Percentiles rank a stretch among this genome's conserved stretches.
These are phyloP conservation scores for Psettodes erumei DNA, from an alignment of 2,113 vertebrate genomes.

Conservation along the genomic window DNA sequence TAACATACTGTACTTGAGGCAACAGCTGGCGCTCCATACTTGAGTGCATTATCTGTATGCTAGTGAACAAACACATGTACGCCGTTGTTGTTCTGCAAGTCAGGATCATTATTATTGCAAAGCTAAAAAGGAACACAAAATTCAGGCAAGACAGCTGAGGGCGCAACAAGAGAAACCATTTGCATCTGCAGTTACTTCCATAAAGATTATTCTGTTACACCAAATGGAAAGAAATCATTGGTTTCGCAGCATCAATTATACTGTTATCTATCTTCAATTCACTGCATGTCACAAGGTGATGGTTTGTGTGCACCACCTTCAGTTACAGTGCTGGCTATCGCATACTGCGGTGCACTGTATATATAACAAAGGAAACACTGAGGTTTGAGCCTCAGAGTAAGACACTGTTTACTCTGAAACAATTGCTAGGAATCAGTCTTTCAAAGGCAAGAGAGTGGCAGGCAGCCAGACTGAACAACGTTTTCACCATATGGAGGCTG, in stretches of 20 bases:
- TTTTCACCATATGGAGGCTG: no score
- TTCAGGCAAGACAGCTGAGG: constrained; percentile 34
- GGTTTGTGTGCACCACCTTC: neutral
- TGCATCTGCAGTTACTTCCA: constrained; percentile 37
- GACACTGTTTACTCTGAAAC: no score
- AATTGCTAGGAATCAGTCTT: no score
- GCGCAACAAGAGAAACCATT: constrained; percentile 32
- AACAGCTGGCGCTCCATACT: constrained; percentile 70
- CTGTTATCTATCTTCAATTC: neutral
- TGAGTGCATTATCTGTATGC: constrained; percentile 63
- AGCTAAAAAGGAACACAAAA: constrained; percentile 57
- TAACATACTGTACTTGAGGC: constrained; percentile 73
- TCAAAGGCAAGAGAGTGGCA: no score
- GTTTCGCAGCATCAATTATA: constrained; percentile 19
- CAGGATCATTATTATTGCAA: constrained; percentile 66
- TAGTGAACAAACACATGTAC: constrained; percentile 63
- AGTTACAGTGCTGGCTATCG: neutral
- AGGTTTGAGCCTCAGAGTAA: no score
- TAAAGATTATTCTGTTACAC: constrained; percentile 29
- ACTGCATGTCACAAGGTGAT: constrained; percentile 1
- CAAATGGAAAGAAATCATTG: constrained; percentile 14
- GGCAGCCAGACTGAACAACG: no score
- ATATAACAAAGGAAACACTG: neutral
- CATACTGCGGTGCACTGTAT: no score
- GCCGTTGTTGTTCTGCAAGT: constrained; percentile 69